A percentile compares a stretch with the other conserved stretches of the same genome.
Evolutionary conservation across 2,888 invertebrate species (phyloP).

Genomic region (Phytoseiulus persimilis): DNA sequence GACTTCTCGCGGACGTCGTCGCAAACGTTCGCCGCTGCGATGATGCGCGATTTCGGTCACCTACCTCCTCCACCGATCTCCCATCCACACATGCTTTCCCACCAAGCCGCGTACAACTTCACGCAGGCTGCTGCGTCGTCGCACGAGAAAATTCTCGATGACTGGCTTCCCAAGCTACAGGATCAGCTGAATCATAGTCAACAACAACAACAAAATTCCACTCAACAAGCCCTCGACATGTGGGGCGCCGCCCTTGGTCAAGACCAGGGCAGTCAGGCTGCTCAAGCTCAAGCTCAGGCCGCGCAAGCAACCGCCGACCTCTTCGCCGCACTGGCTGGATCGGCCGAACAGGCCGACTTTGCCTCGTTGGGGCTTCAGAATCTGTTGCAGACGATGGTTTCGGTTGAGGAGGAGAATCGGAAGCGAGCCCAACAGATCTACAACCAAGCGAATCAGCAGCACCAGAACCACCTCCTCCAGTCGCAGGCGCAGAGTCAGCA

Average conservation of each 20-base stretch:
- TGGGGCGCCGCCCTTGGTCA: slow-evolving; percentile 35
- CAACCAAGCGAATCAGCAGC: slow-evolving; percentile 36
- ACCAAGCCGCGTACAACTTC: slow-evolving; percentile 15
- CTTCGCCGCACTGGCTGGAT: slow-evolving; percentile 13
- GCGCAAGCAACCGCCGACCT: neutral
- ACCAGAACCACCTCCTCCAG: neutral
- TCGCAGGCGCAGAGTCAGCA: neutral
- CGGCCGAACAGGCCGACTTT: slow-evolving; percentile 17
- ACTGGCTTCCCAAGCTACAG: slow-evolving; percentile 26
- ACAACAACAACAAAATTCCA: slow-evolving; percentile 24
- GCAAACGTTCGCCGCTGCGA: slow-evolving; percentile 23
- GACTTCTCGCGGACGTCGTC: slow-evolving; percentile 33
- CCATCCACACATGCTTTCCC: slow-evolving; percentile 22
- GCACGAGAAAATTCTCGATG: slow-evolving; percentile 30
- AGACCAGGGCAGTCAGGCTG: slow-evolving; percentile 15
- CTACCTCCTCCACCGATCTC: slow-evolving; percentile 33
- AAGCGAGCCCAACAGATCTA: slow-evolving; percentile 34
- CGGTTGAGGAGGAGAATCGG: slow-evolving; percentile 21
- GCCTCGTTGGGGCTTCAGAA: slow-evolving; percentile 13
- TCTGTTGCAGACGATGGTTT: slow-evolving; percentile 14
- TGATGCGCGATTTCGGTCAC: slow-evolving; percentile 31
- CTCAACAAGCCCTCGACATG: slow-evolving; percentile 23
- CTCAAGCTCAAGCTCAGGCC: neutral
- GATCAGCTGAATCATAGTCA: slow-evolving; percentile 9
- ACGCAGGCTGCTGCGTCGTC: slow-evolving; percentile 17